These are phyloP conservation scores for Periplaneta americana DNA, from an alignment of 1,140 invertebrate species.

Conservation along the genomic window DNA sequence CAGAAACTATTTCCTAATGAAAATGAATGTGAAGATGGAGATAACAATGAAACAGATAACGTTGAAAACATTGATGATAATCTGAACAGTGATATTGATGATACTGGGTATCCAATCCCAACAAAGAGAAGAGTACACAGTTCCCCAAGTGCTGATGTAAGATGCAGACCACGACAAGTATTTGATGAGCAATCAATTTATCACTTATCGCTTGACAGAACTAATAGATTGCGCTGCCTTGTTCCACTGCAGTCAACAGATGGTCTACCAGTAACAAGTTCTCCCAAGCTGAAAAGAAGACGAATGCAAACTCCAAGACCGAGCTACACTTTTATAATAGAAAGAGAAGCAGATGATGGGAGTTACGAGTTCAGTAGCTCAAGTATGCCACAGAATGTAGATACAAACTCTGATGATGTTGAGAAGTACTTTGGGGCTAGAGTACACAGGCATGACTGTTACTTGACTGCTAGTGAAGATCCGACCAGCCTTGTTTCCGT, in stretches of 20 bases:
- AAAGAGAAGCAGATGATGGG: background rate
- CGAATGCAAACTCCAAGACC: background rate
- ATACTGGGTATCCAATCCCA: background rate
- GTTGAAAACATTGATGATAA: background rate
- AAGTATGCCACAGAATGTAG: background rate
- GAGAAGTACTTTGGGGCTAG: background rate
- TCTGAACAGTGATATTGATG: background rate
- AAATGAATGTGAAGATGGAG: background rate
- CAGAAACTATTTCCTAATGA: background rate
- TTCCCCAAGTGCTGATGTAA: too few relatives aligned
- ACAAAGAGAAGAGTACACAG: background rate
- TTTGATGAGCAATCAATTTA: background rate
- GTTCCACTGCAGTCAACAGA: background rate
- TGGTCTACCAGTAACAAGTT: background rate
- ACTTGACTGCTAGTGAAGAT: too few relatives aligned
- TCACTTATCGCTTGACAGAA: too few relatives aligned
- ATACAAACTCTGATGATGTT: background rate
- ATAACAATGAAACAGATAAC: background rate
- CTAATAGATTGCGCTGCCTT: background rate
- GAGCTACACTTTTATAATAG: background rate
- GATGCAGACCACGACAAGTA: background rate
- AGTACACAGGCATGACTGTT: background rate
- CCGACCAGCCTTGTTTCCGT: too few relatives aligned
- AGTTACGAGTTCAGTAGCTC: background rate
- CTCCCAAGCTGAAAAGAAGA: background rate